Conservation (phyloP, 2,113 vertebrate species). For the Elgaria multicarinata region DNA sequence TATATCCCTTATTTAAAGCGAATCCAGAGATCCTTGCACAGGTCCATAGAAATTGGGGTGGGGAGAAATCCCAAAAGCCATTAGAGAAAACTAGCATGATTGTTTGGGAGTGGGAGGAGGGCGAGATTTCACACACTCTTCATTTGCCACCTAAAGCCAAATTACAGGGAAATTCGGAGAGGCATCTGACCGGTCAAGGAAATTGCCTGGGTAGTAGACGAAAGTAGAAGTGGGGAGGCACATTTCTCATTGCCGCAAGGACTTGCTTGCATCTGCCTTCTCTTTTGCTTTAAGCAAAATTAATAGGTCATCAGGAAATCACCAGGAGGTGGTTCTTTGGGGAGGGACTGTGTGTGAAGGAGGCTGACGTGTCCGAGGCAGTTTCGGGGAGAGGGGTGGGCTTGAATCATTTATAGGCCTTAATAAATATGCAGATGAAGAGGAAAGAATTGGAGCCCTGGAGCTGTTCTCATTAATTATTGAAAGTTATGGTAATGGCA, state of each 20-base stretch:
- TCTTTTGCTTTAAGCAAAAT: neutral
- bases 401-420: conserved; percentile 80
- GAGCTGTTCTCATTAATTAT: conserved; percentile 78
- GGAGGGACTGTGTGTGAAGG: neutral
- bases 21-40: neutral
- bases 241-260: neutral
- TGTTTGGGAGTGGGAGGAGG: neutral
- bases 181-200: neutral
- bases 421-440: conserved; percentile 84
- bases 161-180: neutral
- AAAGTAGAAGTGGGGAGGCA: no score
- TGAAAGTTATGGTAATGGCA: conserved; percentile 74
- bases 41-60: neutral
- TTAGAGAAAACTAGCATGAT: neutral
- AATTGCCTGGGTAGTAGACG: no score
- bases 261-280: neutral
- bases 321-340: no score
- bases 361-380: neutral
- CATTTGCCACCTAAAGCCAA: no score
- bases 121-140: neutral
- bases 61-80: neutral
- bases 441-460: conserved; percentile 62
- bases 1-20: neutral
- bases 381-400: neutral
- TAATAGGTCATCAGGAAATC: neutral